Conservation (phyloP, 2,888 invertebrate species). For the Resseliella maxima region DNA sequence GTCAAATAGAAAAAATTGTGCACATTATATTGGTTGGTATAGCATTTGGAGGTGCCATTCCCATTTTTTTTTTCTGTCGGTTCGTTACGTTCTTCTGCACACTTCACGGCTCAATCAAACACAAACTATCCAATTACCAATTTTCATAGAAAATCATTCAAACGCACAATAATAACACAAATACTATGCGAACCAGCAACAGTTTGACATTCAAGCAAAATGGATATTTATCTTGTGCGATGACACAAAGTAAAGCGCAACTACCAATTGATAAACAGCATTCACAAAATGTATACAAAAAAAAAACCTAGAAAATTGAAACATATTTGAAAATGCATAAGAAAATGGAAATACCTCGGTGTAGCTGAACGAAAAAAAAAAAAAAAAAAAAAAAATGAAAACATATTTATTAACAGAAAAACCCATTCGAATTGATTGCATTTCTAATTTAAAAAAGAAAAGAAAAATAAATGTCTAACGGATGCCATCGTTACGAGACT, state of each 20-base stretch:
- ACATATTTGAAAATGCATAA: not conserved
- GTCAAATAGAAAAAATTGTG: not conserved
- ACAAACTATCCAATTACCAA: conserved; percentile 53
- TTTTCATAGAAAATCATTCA: conserved; percentile 44
- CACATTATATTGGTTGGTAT: not conserved
- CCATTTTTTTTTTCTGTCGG: not conserved
- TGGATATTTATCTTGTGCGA: conserved; percentile 18
- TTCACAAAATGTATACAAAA: not conserved
- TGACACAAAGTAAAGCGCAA: conserved; percentile 6
- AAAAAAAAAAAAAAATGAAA: not conserved
- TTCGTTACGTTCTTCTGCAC: not conserved
- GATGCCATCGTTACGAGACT: conserved; percentile 19
- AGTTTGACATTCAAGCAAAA: conserved; percentile 15
- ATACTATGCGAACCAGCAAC: conserved; percentile 4
- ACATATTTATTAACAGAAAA: not conserved
- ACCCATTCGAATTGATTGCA: not conserved
- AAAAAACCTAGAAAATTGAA: not conserved
- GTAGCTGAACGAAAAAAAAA: not conserved
- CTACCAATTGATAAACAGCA: not conserved
- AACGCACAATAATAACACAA: conserved; percentile 26
- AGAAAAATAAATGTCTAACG: too few relatives aligned
- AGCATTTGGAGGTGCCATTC: not conserved
- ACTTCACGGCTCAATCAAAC: conserved; percentile 37
- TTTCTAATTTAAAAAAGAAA: conserved; percentile 25
- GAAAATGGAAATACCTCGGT: too few relatives aligned